These are phyloP conservation scores for Pogonus chalceus DNA, from an alignment of 1,140 invertebrate species.

Conservation along the genomic window DNA sequence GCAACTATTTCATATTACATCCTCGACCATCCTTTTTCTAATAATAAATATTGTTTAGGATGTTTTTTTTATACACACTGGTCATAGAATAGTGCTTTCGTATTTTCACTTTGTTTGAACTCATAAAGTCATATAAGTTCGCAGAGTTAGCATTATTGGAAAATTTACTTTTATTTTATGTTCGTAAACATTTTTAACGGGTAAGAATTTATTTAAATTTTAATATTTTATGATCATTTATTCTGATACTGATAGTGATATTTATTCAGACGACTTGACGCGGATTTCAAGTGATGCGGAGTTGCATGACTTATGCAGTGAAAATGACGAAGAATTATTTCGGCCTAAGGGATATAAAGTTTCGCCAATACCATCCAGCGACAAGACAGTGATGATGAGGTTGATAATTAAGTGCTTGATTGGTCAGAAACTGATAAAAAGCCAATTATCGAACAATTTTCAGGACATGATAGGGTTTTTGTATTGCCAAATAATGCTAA, in stretches of 20 bases:
- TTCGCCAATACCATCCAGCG: neutral
- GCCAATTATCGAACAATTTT: constrained; percentile 15
- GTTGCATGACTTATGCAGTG: neutral
- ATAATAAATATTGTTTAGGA: too few relatives aligned
- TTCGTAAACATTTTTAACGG: neutral
- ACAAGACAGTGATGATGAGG: constrained; percentile 1
- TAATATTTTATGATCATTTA: neutral
- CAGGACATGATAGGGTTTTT: constrained; percentile 13
- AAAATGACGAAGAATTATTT: constrained; percentile 11
- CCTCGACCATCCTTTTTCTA: too few relatives aligned
- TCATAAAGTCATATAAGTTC: neutral
- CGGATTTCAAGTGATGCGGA: constrained; percentile 1
- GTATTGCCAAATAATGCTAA: constrained; percentile 13
- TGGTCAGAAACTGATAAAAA: constrained; percentile 13
- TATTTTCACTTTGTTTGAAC: too few relatives aligned
- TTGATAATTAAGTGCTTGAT: constrained; percentile 13
- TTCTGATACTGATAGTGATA: neutral
- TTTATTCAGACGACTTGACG: neutral
- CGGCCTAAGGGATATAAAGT: neutral
- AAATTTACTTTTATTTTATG: neutral
- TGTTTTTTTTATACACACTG: too few relatives aligned
- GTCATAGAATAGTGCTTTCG: too few relatives aligned
- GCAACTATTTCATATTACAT: too few relatives aligned
- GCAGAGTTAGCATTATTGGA: neutral
- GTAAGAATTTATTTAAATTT: neutral